Percentiles rank a stretch among this genome's conserved stretches.
Conservation (phyloP, 2,797 vertebrate species). For the Nothura maculosa region DNA sequence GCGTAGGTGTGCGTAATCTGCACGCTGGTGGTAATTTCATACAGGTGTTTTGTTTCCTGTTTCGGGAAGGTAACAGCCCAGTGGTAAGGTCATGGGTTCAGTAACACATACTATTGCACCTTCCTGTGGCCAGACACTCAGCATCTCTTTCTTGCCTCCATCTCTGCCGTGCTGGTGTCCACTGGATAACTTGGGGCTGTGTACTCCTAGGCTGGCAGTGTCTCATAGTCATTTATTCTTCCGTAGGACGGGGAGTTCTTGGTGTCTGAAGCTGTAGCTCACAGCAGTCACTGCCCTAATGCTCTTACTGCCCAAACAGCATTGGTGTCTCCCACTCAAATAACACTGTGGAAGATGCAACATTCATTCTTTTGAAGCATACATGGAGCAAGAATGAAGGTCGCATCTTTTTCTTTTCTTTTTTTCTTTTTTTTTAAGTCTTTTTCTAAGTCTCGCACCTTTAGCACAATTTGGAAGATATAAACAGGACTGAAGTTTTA, state of each 20-base stretch:
- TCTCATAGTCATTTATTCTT: background rate
- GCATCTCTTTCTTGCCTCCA: background rate
- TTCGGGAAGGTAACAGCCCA: background rate
- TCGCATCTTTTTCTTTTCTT: too few relatives aligned
- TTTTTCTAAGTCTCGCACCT: background rate
- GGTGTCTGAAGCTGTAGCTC: background rate
- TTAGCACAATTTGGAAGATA: background rate
- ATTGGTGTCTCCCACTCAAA: background rate
- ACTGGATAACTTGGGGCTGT: background rate
- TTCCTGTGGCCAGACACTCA: background rate
- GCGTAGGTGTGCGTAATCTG: background rate
- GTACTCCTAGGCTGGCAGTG: background rate
- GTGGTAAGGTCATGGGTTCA: fast-evolving
- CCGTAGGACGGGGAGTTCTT: background rate
- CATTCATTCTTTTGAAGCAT: background rate
- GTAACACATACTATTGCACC: background rate
- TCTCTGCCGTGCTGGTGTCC: background rate
- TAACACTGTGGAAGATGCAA: background rate
- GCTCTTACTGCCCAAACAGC: background rate
- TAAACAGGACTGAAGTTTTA: background rate
- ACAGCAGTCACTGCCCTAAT: background rate
- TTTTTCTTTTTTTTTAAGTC: too few relatives aligned
- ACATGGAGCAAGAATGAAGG: background rate
- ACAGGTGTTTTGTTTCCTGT: background rate
- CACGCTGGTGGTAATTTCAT: background rate